A percentile compares a stretch with the other conserved stretches of the same genome.
Conservation (phyloP, 2,113 vertebrate genomes). For the Mus pahari region DNA sequence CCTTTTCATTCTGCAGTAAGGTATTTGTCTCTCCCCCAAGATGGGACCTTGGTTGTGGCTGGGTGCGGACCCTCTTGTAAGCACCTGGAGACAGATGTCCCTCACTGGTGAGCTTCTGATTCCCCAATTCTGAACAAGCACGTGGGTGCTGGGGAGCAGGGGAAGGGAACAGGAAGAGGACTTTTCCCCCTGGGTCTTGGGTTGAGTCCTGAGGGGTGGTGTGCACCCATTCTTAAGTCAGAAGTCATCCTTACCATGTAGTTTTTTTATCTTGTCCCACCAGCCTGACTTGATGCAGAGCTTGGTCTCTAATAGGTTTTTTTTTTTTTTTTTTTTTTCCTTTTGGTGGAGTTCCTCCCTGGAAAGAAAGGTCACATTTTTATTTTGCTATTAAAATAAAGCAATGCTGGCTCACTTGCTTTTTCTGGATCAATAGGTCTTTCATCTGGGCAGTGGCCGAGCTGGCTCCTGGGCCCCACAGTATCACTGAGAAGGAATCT, state of each 20-base stretch:
- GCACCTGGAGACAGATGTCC: not conserved
- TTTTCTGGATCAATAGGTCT: slow-evolving; percentile 35
- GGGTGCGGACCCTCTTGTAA: not conserved
- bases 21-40: not conserved
- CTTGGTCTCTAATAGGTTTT: slow-evolving; percentile 29
- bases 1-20: not conserved
- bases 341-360: slow-evolving; percentile 36
- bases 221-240: not conserved
- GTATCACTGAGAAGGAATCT: not conserved
- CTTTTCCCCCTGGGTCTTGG: not conserved
- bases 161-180: not conserved
- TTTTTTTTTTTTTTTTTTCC: not conserved
- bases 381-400: slow-evolving; percentile 55
- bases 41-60: not conserved
- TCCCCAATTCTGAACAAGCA: not conserved
- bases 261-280: not conserved
- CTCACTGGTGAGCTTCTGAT: too few species aligned
- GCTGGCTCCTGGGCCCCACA: not conserved
- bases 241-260: not conserved
- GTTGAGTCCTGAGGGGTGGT: not conserved
- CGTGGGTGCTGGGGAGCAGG: too few species aligned
- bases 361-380: slow-evolving; percentile 48
- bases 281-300: slow-evolving; percentile 27
- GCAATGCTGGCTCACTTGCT: slow-evolving; percentile 23
- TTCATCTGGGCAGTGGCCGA: slow-evolving; percentile 45